Conservation (phyloP, 2,113 vertebrate genomes). For the Colius striatus region DNA sequence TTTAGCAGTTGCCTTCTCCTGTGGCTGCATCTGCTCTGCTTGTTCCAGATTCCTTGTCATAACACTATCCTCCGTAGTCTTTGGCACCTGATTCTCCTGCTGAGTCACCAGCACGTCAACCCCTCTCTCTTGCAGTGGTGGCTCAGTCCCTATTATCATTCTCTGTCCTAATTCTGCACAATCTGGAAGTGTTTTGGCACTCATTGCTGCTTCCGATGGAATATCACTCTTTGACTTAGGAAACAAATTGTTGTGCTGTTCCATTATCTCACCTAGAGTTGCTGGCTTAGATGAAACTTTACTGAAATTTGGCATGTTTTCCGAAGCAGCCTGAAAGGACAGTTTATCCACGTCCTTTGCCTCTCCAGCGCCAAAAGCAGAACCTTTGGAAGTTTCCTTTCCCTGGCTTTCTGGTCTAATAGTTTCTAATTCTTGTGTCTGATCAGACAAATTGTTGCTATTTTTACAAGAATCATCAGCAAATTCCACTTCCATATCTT, state of each 20-base stretch:
- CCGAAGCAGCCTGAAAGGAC: not conserved
- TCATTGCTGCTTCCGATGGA: not conserved
- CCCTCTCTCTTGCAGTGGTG: not conserved
- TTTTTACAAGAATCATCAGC: slow-evolving; percentile 44
- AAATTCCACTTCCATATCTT: slow-evolving; percentile 59
- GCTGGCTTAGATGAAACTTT: slow-evolving; percentile 61
- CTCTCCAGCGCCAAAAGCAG: slow-evolving; percentile 47
- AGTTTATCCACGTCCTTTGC: slow-evolving; percentile 54
- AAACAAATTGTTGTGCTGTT: slow-evolving; percentile 32
- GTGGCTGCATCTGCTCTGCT: not conserved
- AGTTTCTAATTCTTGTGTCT: slow-evolving; percentile 44
- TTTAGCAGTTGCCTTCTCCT: slow-evolving; percentile 37
- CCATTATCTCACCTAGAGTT: slow-evolving; percentile 9
- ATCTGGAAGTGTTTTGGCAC: slow-evolving; percentile 5
- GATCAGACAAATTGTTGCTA: slow-evolving; percentile 48
- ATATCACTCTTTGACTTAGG: slow-evolving; percentile 15
- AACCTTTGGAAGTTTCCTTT: slow-evolving; percentile 58
- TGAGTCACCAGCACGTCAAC: not conserved
- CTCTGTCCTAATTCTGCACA: not conserved
- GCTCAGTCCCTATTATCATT: not conserved
- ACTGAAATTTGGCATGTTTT: not conserved
- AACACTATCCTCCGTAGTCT: not conserved
- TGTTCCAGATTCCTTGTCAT: not conserved
- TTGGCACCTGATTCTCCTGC: not conserved
- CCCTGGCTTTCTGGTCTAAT: slow-evolving; percentile 23